phyloP scores from a whole-genome alignment of 2,797 vertebrate genomes.

The Brachymystax lenok region DNA sequence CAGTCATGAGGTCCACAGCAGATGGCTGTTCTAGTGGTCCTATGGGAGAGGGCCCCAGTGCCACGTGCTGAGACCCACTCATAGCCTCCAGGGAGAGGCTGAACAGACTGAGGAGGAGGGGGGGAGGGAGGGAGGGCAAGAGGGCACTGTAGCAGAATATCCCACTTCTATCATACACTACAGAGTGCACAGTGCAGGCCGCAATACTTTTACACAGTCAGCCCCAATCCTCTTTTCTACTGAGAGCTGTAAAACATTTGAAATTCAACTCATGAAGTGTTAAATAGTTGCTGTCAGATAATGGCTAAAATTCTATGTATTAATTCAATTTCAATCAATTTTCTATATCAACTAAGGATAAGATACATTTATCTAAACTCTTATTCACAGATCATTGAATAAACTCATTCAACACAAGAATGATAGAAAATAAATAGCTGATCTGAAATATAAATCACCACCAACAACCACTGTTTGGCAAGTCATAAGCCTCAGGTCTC shows the following conservation, averaged over 20 bases:
- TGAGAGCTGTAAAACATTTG: neutral
- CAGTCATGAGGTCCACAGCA: slow-evolving; percentile 54
- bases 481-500: neutral
- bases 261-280: neutral
- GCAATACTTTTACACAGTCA: neutral
- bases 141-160: neutral
- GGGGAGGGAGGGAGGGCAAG: too few relatives aligned
- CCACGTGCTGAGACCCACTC: slow-evolving; percentile 47
- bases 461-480: too few relatives aligned
- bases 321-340: neutral
- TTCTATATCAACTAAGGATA: neutral
- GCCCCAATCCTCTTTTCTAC: neutral
- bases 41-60: slow-evolving; percentile 14
- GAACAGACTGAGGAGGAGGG: neutral
- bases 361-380: neutral
- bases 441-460: neutral
- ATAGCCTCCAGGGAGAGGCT: slow-evolving; percentile 32
- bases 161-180: neutral
- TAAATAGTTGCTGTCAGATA: neutral
- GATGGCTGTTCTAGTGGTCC: slow-evolving; percentile 58
- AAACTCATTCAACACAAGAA: too few relatives aligned
- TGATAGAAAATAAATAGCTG: neutral
- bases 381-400: neutral
- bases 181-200: too few relatives aligned
- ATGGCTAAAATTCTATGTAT: neutral